Evolutionary conservation across 2,113 vertebrate species (phyloP), one percentile per base, ranked within the genome.

Genomic region (Micronycteris hirsuta): DNA sequence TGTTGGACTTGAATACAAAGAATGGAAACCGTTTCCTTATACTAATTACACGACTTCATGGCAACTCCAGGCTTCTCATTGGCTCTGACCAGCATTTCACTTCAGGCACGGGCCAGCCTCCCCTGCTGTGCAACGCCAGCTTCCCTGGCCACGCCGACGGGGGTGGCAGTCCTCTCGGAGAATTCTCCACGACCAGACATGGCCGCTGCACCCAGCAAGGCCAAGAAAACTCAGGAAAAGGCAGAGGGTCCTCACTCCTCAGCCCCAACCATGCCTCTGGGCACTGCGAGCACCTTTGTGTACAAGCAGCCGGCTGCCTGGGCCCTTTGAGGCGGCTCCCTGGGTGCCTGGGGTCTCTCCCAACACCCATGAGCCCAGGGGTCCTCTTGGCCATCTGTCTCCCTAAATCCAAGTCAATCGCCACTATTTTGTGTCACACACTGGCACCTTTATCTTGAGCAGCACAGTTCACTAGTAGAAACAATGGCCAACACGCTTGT

Each of bases 251-350:
- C 4, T 24, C 8, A 17, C 4, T 20, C 8, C 19, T 47, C 4
- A 47, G 4, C 28, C 43, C 26, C 22, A 17, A 38, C 7, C 0
- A 1, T 33, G 43, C 41, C 49, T 47, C 10, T 12, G 45, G 41
- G 22, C 22, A 12, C 4, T 5, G 0, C 0, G 0, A 4, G 7
- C 47, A 71, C 52, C n/a, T 24, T 24, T 28, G 31, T n/a, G 5
- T 1, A 33, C 47, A 36, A 19, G 4, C 43, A 8, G 47, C 33
- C 61, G 41, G 38, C 80, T 74, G 28, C 28, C 61, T 84, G 31
- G 24, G 67, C n/a, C 26, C 52, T 54, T 14, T 20, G 12, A 5
- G 19, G 8, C 31, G 16, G 17, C 14, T 26, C 19, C 74, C 41
- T n/a, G 41, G 58, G 19, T 43, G 43, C 17, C 78, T 43, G 12